A percentile compares a stretch with the other conserved stretches of the same genome.
phyloP scores from a whole-genome alignment of 2,888 invertebrate species.

The Dolomedes plantarius region DNA sequence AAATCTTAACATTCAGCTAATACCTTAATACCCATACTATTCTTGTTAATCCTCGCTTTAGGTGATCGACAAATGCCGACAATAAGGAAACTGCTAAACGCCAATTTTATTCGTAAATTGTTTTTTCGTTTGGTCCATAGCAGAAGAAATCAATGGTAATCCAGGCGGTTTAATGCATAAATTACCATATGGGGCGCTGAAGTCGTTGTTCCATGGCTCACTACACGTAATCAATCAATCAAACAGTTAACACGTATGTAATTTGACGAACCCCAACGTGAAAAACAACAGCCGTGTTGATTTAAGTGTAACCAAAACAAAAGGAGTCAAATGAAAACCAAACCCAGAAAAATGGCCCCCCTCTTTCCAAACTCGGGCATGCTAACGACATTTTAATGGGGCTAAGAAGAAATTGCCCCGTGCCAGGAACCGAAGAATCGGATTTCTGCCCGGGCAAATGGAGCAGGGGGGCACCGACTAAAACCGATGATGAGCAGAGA shows the following conservation, averaged over 20 bases:
- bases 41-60: too few relatives aligned
- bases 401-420: neutral
- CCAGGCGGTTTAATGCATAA: too few relatives aligned
- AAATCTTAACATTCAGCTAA: too few relatives aligned
- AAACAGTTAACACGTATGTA: neutral
- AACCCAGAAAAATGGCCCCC: neutral
- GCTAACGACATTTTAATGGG: slow-evolving; percentile 61
- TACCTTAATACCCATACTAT: too few relatives aligned
- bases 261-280: neutral
- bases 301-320: neutral
- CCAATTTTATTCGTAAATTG: too few relatives aligned
- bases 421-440: neutral
- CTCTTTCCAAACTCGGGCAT: slow-evolving; percentile 12
- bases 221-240: too few relatives aligned
- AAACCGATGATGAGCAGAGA: slow-evolving; percentile 6
- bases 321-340: neutral
- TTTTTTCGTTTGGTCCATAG: too few relatives aligned
- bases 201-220: too few relatives aligned
- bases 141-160: too few relatives aligned
- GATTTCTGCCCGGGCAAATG: neutral
- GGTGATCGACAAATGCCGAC: too few relatives aligned
- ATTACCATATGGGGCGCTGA: too few relatives aligned
- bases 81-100: too few relatives aligned
- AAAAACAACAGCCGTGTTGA: neutral
- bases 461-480: neutral